Evolutionary conservation across 2,888 invertebrate genomes (phyloP).

Genomic region (Emmelina monodactyla): DNA sequence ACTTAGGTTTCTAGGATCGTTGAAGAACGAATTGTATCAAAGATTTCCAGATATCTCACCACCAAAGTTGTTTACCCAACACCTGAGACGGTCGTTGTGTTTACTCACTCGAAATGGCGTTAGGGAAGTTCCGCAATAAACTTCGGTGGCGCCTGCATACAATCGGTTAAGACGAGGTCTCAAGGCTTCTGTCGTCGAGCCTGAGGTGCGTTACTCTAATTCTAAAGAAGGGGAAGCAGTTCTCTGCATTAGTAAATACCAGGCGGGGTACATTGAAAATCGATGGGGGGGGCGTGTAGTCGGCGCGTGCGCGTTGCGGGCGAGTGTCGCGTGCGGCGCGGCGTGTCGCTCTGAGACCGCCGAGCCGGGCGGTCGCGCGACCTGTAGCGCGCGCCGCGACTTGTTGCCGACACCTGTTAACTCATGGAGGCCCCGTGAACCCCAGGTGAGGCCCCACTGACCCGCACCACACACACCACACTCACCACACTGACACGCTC

Average conservation of each 20-base stretch:
- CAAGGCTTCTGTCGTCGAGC: no score
- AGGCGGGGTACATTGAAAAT: constrained; percentile 49
- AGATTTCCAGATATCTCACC: no score
- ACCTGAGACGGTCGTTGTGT: no score
- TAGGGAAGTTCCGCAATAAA: no score
- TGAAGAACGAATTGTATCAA: no score
- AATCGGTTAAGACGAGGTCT: no score
- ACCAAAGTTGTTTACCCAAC: no score
- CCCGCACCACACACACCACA: background rate
- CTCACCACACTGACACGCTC: background rate
- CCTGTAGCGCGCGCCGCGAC: constrained; percentile 36
- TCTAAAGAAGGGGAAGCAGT: constrained; percentile 39
- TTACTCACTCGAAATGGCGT: no score
- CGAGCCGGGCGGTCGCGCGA: constrained; percentile 22
- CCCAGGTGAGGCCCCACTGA: constrained; percentile 33
- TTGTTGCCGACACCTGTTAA: constrained; percentile 60
- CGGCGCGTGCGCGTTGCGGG: constrained; percentile 41
- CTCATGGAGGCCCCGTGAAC: constrained; percentile 48
- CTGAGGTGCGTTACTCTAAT: constrained; percentile 23
- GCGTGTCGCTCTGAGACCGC: constrained; percentile 10
- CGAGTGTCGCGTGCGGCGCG: constrained; percentile 34
- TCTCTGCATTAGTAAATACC: constrained; percentile 55
- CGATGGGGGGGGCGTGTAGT: constrained; percentile 38
- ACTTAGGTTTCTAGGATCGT: no score
- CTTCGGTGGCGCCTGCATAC: no score